Conservation (phyloP, 2,797 vertebrate genomes). For the Spondyliosoma cantharus region DNA sequence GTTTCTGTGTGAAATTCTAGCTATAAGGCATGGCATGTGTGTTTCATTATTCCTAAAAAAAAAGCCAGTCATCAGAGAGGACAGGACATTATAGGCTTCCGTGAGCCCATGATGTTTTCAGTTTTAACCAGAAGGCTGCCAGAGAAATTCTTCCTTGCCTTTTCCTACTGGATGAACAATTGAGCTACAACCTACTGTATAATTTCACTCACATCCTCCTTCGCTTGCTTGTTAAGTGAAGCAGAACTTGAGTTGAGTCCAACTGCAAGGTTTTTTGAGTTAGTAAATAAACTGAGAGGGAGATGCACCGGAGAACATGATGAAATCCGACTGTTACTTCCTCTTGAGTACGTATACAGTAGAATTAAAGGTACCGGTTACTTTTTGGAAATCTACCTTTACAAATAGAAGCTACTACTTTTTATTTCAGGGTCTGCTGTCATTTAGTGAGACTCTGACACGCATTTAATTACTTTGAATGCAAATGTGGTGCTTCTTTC, state of each 20-base stretch:
- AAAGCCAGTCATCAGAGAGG: constrained; percentile 15
- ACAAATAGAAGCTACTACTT: neutral
- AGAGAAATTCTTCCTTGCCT: constrained; percentile 3
- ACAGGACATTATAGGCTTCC: neutral
- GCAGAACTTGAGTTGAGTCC: constrained; percentile 1
- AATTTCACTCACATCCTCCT: neutral
- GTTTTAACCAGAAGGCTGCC: neutral
- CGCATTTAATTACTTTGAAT: constrained; percentile 2
- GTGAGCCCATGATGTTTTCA: neutral
- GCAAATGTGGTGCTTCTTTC: neutral
- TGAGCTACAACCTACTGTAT: neutral
- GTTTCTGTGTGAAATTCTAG: constrained; percentile 44
- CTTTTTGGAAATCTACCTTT: neutral
- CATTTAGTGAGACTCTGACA: neutral
- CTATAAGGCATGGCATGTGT: constrained; percentile 8
- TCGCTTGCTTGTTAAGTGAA: neutral
- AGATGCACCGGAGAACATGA: neutral
- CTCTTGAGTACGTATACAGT: neutral
- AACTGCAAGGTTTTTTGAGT: neutral
- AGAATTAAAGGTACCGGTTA: neutral
- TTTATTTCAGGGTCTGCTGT: constrained; percentile 12
- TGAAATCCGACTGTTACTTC: neutral
- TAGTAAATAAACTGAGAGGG: neutral
- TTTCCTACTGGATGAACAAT: constrained; percentile 6
- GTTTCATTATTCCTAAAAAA: constrained; percentile 29